Evolutionary conservation across 2,113 vertebrate species (phyloP), one percentile per base, ranked within the genome.

Genomic region (Gulo gulo): DNA sequence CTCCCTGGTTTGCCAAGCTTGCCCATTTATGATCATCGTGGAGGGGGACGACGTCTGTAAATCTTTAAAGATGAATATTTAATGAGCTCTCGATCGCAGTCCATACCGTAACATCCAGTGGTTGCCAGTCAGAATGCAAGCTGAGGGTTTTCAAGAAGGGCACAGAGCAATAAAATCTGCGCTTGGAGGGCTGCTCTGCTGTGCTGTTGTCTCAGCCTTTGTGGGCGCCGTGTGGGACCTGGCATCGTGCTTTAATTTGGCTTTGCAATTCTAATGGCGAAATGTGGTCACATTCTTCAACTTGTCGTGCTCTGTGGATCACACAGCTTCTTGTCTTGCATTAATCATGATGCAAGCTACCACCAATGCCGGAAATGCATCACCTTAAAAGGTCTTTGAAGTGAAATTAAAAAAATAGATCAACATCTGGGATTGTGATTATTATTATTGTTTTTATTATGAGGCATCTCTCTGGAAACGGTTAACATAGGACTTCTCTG

Each of bases 191-290:
- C 85, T 94, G 92, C 82, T 73, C 88, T 29, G 34, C 89, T 20
- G 59, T 10, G 18, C 84, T 87, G 47, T 88, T n/a, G 42, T 65
- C 90, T 89, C 15, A 0, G 88, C 69, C 65, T 69, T 39, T 34
- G 6, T 39, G 88, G 61, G 86, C 84, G 9, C 81, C 24, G 36
- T 34, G 61, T 50, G 52, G 65, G 76, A 92, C 86, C 34, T 55
- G 42, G 96, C 95, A 80, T 92, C 94, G 95, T 97, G 97, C 92
- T 94, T 90, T 94, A 23, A 94, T 96, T 94, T 67, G 85, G 34
- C 50, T 86, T 36, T 23, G 94, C 97, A 59, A 29, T 89, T 94
- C 69, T 69, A 16, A 76, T 12, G 2, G 55, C 97, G 61, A 95
- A 7, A 15, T 4, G 0, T 36, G 93, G 42, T 88, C 47, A 31